Percentiles rank a stretch among this genome's conserved stretches.
These are phyloP conservation scores for Lamprotornis superbus DNA, from an alignment of 2,113 vertebrate species.

Conservation along the genomic window DNA sequence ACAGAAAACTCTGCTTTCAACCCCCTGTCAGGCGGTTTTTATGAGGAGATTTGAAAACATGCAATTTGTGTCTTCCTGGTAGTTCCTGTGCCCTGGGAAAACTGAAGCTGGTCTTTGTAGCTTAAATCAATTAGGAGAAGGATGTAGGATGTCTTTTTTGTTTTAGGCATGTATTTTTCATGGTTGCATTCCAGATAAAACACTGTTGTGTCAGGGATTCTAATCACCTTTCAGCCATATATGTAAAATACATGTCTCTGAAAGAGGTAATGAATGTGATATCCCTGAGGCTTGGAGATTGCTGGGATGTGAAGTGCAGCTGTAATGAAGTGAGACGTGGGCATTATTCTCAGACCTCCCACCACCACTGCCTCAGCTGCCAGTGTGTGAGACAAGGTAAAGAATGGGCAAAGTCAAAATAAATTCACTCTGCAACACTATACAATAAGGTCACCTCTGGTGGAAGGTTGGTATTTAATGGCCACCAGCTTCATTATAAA, in stretches of 20 bases:
- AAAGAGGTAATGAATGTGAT: slow-evolving; percentile 40
- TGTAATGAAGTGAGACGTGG: neutral
- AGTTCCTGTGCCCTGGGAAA: neutral
- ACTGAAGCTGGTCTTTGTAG: neutral
- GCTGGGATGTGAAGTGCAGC: slow-evolving; percentile 43
- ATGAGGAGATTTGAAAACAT: slow-evolving; percentile 37
- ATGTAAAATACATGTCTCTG: slow-evolving; percentile 55
- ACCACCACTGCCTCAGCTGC: neutral
- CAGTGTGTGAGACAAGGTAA: neutral
- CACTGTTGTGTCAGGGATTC: slow-evolving; percentile 42
- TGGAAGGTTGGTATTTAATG: slow-evolving; percentile 19
- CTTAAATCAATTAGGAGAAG: slow-evolving; percentile 32
- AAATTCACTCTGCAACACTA: neutral
- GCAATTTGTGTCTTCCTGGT: slow-evolving; percentile 36
- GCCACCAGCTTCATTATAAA: slow-evolving; percentile 40
- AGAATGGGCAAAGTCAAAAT: slow-evolving; percentile 8
- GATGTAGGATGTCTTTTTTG: slow-evolving; percentile 23
- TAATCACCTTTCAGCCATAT: slow-evolving; percentile 56
- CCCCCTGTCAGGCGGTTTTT: slow-evolving; percentile 20
- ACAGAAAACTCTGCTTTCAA: neutral
- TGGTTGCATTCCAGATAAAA: slow-evolving; percentile 43
- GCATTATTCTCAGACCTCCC: neutral
- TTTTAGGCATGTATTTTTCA: slow-evolving; percentile 20
- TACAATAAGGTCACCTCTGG: slow-evolving; percentile 49
- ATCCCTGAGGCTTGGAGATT: slow-evolving; percentile 43